Percentiles rank a stretch among this genome's conserved stretches.
phyloP scores from a whole-genome alignment of 2,797 vertebrate genomes.

The Hydrophis major region DNA sequence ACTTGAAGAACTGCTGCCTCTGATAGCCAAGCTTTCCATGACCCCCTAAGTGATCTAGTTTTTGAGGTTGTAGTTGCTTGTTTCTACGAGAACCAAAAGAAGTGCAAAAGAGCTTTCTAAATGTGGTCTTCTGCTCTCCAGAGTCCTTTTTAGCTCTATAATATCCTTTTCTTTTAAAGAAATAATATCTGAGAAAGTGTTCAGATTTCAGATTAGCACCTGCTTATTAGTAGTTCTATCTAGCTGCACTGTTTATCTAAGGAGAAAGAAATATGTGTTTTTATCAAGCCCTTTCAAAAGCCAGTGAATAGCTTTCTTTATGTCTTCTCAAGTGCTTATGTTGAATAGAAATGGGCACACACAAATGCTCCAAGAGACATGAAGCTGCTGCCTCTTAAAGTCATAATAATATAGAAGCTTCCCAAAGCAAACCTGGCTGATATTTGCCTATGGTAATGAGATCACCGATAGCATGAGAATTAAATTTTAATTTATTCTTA shows the following conservation, averaged over 20 bases:
- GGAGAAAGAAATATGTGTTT: constrained; percentile 27
- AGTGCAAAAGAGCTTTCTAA: constrained; percentile 37
- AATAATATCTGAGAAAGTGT: constrained; percentile 35
- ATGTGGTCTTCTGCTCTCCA: constrained; percentile 17
- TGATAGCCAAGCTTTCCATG: constrained; percentile 68
- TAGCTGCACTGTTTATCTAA: background rate
- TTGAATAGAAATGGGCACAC: constrained; percentile 40
- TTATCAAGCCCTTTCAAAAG: constrained; percentile 32
- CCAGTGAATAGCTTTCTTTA: constrained; percentile 24
- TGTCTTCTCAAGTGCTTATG: constrained; percentile 18
- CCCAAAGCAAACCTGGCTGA: constrained; percentile 41
- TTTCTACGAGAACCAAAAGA: constrained; percentile 71
- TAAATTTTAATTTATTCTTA: constrained; percentile 50
- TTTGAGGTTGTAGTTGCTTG: constrained; percentile 63
- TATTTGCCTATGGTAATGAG: constrained; percentile 53
- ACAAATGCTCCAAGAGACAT: constrained; percentile 29
- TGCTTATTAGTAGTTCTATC: background rate
- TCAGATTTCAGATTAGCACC: constrained; percentile 3
- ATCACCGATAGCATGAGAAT: constrained; percentile 36
- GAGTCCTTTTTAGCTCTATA: constrained; percentile 17
- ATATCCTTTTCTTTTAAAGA: constrained; percentile 28
- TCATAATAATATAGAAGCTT: constrained; percentile 42
- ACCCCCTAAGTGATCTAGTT: constrained; percentile 60
- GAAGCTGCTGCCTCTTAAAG: constrained; percentile 49
- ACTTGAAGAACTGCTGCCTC: constrained; percentile 66